Evolutionary conservation across 2,113 vertebrate genomes (phyloP).

Genomic region (Thryonomys swinderianus): DNA sequence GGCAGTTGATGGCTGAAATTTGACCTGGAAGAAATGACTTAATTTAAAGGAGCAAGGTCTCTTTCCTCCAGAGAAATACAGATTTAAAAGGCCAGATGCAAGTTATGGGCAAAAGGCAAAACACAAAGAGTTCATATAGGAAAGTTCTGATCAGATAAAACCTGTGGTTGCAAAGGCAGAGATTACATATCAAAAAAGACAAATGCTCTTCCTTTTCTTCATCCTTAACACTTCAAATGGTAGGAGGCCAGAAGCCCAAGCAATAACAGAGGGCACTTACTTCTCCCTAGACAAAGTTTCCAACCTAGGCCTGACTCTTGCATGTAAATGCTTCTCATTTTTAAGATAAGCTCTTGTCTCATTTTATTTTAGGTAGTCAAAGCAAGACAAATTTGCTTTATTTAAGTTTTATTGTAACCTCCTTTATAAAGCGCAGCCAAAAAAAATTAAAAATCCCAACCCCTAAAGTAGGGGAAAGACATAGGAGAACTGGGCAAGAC

Average conservation of each 20-base stretch:
- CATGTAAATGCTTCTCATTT: not conserved
- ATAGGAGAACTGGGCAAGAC: slow-evolving; percentile 16
- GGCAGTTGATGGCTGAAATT: not conserved
- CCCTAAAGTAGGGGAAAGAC: slow-evolving; percentile 18
- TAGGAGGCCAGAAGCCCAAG: not conserved
- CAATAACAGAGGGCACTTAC: not conserved
- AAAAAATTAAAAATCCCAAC: slow-evolving; percentile 44
- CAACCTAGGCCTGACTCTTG: not conserved
- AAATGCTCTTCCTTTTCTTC: slow-evolving; percentile 55
- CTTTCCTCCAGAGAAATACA: slow-evolving; percentile 18
- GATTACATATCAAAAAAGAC: not conserved
- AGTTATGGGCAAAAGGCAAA: slow-evolving; percentile 55
- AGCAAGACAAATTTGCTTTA: slow-evolving; percentile 18
- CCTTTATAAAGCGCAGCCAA: slow-evolving; percentile 19
- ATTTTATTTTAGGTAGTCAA: slow-evolving; percentile 13
- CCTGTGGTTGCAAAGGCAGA: slow-evolving; percentile 59
- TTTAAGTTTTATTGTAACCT: not conserved
- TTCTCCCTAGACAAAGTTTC: not conserved
- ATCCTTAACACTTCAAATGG: not conserved
- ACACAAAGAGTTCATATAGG: slow-evolving; percentile 29
- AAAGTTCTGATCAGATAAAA: slow-evolving; percentile 26
- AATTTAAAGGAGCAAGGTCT: slow-evolving; percentile 24
- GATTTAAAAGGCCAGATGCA: slow-evolving; percentile 10
- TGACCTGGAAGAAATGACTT: slow-evolving; percentile 24
- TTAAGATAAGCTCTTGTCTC: not conserved